Conservation (phyloP, 2,888 invertebrate species). For the Plagodis dolabraria region DNA sequence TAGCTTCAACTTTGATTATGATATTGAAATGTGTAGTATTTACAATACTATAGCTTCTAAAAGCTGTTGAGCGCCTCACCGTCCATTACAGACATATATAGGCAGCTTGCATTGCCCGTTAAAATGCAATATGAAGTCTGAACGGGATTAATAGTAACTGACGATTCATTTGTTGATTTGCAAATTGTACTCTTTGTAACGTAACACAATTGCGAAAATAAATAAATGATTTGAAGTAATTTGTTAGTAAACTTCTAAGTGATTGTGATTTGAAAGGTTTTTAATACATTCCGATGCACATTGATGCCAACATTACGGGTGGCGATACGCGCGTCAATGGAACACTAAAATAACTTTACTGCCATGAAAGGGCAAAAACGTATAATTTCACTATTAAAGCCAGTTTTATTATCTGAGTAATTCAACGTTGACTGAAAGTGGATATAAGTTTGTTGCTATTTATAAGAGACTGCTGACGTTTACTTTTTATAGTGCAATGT, state of each 20-base stretch:
- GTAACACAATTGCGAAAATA: too few relatives aligned
- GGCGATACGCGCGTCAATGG: slow-evolving; percentile 53
- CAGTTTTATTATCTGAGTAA: slow-evolving; percentile 62
- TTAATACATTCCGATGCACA: slow-evolving; percentile 61
- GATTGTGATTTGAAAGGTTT: slow-evolving; percentile 54
- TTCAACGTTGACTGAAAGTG: slow-evolving; percentile 45
- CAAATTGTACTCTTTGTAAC: too few relatives aligned
- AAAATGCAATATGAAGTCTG: too few relatives aligned
- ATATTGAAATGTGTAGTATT: too few relatives aligned
- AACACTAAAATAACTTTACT: slow-evolving; percentile 68
- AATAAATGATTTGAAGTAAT: background rate
- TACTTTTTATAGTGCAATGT: too few relatives aligned
- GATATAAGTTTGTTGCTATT: slow-evolving; percentile 31
- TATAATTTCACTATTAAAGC: slow-evolving; percentile 69
- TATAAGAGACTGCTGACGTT: too few relatives aligned
- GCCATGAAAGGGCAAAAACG: slow-evolving; percentile 55
- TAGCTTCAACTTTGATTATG: too few relatives aligned
- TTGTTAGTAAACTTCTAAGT: background rate
- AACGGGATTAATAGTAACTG: too few relatives aligned
- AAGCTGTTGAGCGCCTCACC: too few relatives aligned
- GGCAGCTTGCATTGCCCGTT: background rate
- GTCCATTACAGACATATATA: too few relatives aligned
- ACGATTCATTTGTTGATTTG: too few relatives aligned
- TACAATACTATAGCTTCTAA: too few relatives aligned
- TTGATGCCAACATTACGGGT: slow-evolving; percentile 20